These are phyloP conservation scores for Nymphalis urticae DNA, from an alignment of 2,888 invertebrate species.

Conservation along the genomic window DNA sequence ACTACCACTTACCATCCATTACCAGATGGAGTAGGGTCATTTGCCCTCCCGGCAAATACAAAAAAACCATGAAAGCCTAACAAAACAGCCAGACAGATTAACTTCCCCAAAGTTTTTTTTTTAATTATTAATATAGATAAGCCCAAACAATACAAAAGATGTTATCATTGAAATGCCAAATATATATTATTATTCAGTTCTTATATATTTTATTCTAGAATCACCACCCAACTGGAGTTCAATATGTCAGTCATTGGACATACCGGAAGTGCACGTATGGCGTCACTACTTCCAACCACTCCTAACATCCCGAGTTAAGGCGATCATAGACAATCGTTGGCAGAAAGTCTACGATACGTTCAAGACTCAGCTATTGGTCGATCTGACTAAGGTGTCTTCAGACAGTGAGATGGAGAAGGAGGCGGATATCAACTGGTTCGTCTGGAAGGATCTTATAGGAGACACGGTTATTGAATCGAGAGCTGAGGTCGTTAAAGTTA, in stretches of 20 bases:
- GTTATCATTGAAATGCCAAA: too few species aligned
- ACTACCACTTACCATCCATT: too few species aligned
- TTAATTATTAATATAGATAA: too few species aligned
- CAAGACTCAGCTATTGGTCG: constrained; percentile 66
- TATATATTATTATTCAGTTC: too few species aligned
- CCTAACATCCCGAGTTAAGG: constrained; percentile 85
- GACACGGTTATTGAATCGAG: constrained; percentile 75
- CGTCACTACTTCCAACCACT: constrained; percentile 87
- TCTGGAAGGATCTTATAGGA: constrained; percentile 86
- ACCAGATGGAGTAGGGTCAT: too few species aligned
- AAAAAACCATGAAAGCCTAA: too few species aligned
- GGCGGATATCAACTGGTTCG: constrained; percentile 85
- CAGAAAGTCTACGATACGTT: constrained; percentile 63
- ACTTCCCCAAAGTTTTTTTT: too few species aligned
- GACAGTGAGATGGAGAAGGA: constrained; percentile 79
- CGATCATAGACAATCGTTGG: constrained; percentile 80
- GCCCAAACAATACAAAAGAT: too few species aligned
- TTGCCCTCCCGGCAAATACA: too few species aligned
- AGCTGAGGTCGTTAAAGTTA: constrained; percentile 70
- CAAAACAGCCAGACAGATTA: too few species aligned
- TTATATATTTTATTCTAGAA: constrained; percentile 56
- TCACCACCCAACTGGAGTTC: constrained; percentile 83
- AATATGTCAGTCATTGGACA: constrained; percentile 82
- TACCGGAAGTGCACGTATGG: constrained; percentile 85
- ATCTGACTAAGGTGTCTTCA: constrained; percentile 66